Evolutionary conservation across 2,888 invertebrate species (phyloP), one percentile per base, ranked within the genome.

Genomic region (Orthonevra nobilis): DNA sequence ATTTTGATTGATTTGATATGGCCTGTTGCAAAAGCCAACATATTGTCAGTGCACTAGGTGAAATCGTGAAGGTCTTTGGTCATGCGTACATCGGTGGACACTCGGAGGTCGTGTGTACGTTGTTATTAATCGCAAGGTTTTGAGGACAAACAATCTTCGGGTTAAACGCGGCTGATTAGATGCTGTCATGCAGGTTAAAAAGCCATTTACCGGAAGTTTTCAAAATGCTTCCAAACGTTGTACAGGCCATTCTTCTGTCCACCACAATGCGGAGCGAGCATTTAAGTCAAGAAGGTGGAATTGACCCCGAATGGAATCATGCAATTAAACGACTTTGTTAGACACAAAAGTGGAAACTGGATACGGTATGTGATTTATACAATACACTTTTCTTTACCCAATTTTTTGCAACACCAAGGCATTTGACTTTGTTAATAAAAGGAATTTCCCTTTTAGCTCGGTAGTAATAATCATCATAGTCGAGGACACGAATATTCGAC

Each of bases 321-420:
- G 89, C 99, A 99, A 90, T 99, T 99, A 91, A 99, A 96, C 89
- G 94, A 99, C 82, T 93, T 94, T 84, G 97, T 98, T 81, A 96
- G 97, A 88, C 92, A 94, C 83, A 98, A 89, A 97, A 96, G 84
- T 97, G 96, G 96, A 97, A 96, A 87, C 89, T 97, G 87, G 96
- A 96, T 83, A 99, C 99, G 14, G 91, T 99, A 81, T 98, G 98
- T 90, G 99, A 99, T 91, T 92, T 99, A 89, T 99, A 99, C 89
- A 98, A 99, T 89, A 99, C 99, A 9, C 91, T 99, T 85, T 98
- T 98, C 86, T 99, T 99, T 87, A 98, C 99, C 82, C 99, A 99
- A 90, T 99, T 88, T 99, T 99, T 92, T 99, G 99, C 90, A 99
- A 99, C 90, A 99, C 99, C n/a, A n/a, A n/a, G n/a, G n/a, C n/a